These are phyloP conservation scores for Typhlichthys eigenmanni DNA, from an alignment of 2,797 vertebrate genomes.

Conservation along the genomic window DNA sequence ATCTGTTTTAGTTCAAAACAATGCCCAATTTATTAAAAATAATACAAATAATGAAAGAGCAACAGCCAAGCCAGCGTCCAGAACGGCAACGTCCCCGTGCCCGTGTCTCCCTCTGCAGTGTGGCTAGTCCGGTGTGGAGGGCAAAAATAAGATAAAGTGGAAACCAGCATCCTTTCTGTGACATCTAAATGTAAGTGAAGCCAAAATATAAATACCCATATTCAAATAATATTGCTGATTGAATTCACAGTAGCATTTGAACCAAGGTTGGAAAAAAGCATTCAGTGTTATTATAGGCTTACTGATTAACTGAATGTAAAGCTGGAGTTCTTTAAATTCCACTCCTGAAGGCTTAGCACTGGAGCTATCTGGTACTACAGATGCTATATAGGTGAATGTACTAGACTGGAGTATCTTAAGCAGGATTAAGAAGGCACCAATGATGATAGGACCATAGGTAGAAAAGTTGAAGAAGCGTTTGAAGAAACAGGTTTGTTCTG, in stretches of 20 bases:
- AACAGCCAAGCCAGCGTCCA: conserved; percentile 57
- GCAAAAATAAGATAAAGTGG: too few relatives aligned
- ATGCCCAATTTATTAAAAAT: conserved; percentile 33
- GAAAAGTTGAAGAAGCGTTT: conserved; percentile 7
- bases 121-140: not conserved
- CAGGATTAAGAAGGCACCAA: not conserved
- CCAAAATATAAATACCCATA: too few relatives aligned
- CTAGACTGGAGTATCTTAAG: not conserved
- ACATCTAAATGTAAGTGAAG: too few relatives aligned
- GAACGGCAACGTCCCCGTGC: conserved; percentile 44
- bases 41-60: conserved; percentile 5
- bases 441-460: conserved; percentile 34
- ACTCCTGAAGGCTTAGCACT: conserved; percentile 2
- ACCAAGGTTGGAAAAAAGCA: too few relatives aligned
- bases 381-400: conserved; percentile 24
- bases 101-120: conserved; percentile 16
- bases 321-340: too few relatives aligned
- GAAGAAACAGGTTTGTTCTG: too few relatives aligned
- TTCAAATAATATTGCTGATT: too few relatives aligned
- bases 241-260: too few relatives aligned
- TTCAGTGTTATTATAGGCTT: too few relatives aligned
- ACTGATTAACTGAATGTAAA: too few relatives aligned
- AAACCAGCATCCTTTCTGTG: too few relatives aligned
- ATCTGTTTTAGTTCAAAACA: conserved; percentile 67
- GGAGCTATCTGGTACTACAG: conserved; percentile 29